phyloP scores from a whole-genome alignment of 2,888 invertebrate genomes.

The Caenorhabditis sp. region DNA sequence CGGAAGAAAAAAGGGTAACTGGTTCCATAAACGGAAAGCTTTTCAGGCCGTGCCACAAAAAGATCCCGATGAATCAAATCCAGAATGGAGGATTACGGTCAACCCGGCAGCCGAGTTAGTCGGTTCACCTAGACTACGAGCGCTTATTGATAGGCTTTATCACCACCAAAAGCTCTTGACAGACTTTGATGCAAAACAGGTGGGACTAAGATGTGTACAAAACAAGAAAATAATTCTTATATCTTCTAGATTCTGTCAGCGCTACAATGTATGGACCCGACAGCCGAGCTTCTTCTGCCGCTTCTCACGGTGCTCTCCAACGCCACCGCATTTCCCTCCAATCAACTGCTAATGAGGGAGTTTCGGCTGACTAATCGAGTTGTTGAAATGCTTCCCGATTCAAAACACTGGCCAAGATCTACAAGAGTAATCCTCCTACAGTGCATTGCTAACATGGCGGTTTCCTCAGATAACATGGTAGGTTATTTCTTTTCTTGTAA shows the following conservation, averaged over 20 bases:
- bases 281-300: conserved; percentile 77
- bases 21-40: conserved; percentile 1
- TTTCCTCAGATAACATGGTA: conserved; percentile 66
- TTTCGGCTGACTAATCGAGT: conserved; percentile 75
- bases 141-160: conserved; percentile 76
- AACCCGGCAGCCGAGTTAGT: conserved; percentile 78
- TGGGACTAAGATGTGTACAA: no score
- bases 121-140: conserved; percentile 69
- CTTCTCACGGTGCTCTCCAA: conserved; percentile 79
- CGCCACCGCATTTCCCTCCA: conserved; percentile 77
- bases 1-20: not conserved
- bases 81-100: conserved; percentile 80
- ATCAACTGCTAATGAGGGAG: conserved; percentile 77
- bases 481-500: conserved; percentile 2
- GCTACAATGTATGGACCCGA: conserved; percentile 74
- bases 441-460: conserved; percentile 80
- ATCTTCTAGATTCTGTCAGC: conserved; percentile 75
- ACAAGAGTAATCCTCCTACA: conserved; percentile 79
- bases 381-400: conserved; percentile 71
- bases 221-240: no score
- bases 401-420: conserved; percentile 74
- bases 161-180: conserved; percentile 76
- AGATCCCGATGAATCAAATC: conserved; percentile 75
- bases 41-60: conserved; percentile 78
- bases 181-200: conserved; percentile 74